Conservation (phyloP, 2,888 invertebrate genomes). For the Hecatera dysodea region DNA sequence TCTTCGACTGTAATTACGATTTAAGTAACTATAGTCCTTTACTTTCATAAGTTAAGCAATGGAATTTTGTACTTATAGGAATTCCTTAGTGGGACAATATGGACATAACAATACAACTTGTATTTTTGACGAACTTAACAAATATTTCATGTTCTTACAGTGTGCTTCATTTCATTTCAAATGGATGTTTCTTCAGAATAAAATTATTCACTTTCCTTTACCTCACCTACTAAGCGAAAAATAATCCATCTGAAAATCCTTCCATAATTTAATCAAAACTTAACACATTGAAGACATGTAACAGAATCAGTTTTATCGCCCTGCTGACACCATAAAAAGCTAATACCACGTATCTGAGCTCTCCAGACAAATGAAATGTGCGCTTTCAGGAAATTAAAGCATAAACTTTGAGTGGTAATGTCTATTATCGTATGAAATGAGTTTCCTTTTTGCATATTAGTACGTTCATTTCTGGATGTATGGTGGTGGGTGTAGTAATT, state of each 20-base stretch:
- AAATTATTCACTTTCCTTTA: neutral
- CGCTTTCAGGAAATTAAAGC: conserved; percentile 89
- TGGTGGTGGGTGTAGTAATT: conserved; percentile 22
- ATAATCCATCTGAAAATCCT: conserved; percentile 16
- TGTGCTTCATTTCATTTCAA: no score
- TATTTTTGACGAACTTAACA: no score
- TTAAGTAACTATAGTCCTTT: no score
- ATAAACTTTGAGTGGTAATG: conserved; percentile 82
- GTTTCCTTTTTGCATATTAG: conserved; percentile 74
- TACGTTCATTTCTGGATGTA: conserved; percentile 45
- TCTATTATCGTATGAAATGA: conserved; percentile 74
- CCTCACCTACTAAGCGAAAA: neutral
- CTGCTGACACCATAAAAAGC: conserved; percentile 77
- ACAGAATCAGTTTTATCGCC: conserved; percentile 79
- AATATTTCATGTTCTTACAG: no score
- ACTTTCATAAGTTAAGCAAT: no score
- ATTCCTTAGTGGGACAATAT: no score
- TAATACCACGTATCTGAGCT: conserved; percentile 77
- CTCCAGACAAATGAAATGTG: conserved; percentile 79
- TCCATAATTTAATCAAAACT: conserved; percentile 79
- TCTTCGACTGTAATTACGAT: no score
- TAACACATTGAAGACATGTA: conserved; percentile 72
- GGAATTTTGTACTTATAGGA: no score
- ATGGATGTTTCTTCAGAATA: no score
- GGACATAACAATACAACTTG: no score